Conservation (phyloP, 1,140 invertebrate species). For the Cotesia typhae region DNA sequence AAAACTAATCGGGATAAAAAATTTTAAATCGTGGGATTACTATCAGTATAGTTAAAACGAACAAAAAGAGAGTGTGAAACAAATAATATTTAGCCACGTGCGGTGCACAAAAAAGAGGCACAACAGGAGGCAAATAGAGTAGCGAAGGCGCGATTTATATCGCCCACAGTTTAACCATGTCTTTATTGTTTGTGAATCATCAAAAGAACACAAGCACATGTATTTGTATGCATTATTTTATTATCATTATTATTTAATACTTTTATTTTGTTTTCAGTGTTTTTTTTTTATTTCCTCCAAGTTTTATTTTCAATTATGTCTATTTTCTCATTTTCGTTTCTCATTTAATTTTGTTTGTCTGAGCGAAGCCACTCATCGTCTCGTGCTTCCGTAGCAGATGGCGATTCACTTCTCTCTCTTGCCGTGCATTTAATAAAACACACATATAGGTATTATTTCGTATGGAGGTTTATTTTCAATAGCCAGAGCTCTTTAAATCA, state of each 20-base stretch:
- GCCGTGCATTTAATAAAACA: not conserved
- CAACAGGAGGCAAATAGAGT: conserved; percentile 4
- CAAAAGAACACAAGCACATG: conserved; percentile 19
- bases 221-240: conserved; percentile 12
- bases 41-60: too few relatives aligned
- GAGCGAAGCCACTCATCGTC: conserved; percentile 34
- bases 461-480: conserved; percentile 20
- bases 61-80: not conserved
- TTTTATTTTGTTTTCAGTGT: not conserved
- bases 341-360: conserved; percentile 19
- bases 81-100: conserved; percentile 12
- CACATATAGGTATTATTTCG: not conserved
- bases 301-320: conserved; percentile 14
- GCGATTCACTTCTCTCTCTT: conserved; percentile 22
- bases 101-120: not conserved
- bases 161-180: conserved; percentile 14
- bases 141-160: conserved; percentile 33
- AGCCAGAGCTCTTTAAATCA: conserved; percentile 23
- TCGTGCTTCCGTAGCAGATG: conserved; percentile 36
- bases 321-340: conserved; percentile 1
- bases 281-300: conserved; percentile 7
- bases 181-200: conserved; percentile 28
- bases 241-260: not conserved
- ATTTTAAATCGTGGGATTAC: too few relatives aligned
- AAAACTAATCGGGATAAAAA: too few relatives aligned